phyloP scores from a whole-genome alignment of 2,797 vertebrate species.

The Picus viridis region DNA sequence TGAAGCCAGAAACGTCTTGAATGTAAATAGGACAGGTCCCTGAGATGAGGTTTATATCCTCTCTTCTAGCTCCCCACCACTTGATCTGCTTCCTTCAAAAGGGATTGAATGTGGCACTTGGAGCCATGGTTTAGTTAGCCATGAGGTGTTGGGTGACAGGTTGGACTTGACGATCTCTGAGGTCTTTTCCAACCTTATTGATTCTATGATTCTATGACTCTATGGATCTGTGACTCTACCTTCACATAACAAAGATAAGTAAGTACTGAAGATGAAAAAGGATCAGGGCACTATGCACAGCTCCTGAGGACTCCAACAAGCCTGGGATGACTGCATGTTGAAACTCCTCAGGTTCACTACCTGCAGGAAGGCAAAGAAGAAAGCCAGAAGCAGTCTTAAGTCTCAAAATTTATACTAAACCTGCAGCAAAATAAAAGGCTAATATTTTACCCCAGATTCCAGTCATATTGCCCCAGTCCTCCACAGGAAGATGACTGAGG shows the following conservation, averaged over 20 bases:
- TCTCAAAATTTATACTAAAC: neutral
- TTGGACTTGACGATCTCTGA: no score
- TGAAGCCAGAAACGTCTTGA: slow-evolving; percentile 58
- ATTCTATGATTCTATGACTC: no score
- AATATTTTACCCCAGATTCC: neutral
- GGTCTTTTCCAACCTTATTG: no score
- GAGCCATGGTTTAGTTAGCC: no score
- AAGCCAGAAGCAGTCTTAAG: neutral
- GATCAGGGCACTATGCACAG: neutral
- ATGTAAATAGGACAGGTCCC: slow-evolving; percentile 64
- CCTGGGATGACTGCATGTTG: neutral
- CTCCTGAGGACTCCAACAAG: neutral
- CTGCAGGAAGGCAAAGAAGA: neutral
- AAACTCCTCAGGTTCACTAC: neutral
- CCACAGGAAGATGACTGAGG: neutral
- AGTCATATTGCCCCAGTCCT: neutral
- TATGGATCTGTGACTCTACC: neutral
- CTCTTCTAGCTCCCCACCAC: neutral
- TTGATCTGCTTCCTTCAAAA: neutral
- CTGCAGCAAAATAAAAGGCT: neutral
- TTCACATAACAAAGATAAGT: neutral
- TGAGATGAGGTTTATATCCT: neutral
- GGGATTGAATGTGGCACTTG: no score
- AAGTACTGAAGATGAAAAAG: neutral
- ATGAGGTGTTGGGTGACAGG: no score